Evolutionary conservation across 2,797 vertebrate species (phyloP).

Genomic region (Rhincodon typus): DNA sequence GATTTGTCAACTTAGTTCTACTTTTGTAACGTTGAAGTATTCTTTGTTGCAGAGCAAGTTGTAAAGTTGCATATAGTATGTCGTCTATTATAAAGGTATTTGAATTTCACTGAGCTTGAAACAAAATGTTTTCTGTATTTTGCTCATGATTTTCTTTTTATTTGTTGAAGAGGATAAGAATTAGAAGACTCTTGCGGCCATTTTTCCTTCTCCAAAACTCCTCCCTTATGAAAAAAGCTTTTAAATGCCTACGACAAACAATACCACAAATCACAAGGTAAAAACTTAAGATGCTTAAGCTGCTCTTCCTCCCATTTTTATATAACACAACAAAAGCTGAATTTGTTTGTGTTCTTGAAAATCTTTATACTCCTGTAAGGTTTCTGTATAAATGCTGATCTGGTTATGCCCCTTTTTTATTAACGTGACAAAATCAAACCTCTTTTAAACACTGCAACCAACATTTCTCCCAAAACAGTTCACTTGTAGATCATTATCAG

Average conservation of each 20-base stretch:
- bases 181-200: slow-evolving; percentile 77
- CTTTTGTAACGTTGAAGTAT: not conserved
- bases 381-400: too few species aligned
- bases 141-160: accelerated
- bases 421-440: too few species aligned
- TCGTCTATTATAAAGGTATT: not conserved
- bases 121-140: not conserved
- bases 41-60: too few species aligned
- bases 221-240: slow-evolving; percentile 93
- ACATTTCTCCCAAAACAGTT: not conserved
- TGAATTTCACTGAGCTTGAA: not conserved
- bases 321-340: not conserved
- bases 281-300: not conserved
- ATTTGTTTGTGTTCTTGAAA: not conserved
- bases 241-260: slow-evolving; percentile 85
- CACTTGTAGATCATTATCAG: not conserved
- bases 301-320: not conserved
- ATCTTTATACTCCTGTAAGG: not conserved
- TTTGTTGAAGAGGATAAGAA: slow-evolving; percentile 62
- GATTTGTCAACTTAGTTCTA: not conserved
- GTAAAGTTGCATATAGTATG: not conserved
- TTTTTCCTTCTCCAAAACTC: slow-evolving; percentile 97
- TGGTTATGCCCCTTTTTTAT: too few species aligned
- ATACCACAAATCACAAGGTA: slow-evolving; percentile 91
- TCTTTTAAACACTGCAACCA: too few species aligned